A percentile compares a stretch with the other conserved stretches of the same genome.
These are phyloP conservation scores for Morpho helenor DNA, from an alignment of 2,888 invertebrate genomes.

Conservation along the genomic window DNA sequence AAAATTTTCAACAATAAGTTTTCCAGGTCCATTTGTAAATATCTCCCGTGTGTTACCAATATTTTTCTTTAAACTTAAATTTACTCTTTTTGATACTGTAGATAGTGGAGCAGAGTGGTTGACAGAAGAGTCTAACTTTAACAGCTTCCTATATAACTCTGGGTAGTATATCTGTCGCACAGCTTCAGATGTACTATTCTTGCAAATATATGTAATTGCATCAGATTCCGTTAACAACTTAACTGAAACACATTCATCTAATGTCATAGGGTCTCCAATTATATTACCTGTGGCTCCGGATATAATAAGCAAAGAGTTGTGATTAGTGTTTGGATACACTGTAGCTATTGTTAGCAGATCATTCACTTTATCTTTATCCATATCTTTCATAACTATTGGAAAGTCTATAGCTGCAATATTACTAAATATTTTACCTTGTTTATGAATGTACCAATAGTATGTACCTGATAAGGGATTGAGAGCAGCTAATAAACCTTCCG, in stretches of 20 bases:
- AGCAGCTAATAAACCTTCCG: conserved; percentile 80
- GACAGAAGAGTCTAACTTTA: conserved; percentile 48
- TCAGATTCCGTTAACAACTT: conserved; percentile 78
- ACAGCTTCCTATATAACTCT: conserved; percentile 49
- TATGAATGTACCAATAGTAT: conserved; percentile 80
- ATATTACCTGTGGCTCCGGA: conserved; percentile 85
- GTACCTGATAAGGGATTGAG: conserved; percentile 74
- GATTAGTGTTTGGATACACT: conserved; percentile 67
- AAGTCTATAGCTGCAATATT: conserved; percentile 82
- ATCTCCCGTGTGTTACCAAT: conserved; percentile 78
- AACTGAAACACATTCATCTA: conserved; percentile 79
- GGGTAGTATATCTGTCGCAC: conserved; percentile 60
- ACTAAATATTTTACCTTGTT: conserved; percentile 68
- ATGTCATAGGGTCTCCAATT: conserved; percentile 80
- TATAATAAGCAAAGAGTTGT: conserved; percentile 82
- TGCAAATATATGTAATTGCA: conserved; percentile 78
- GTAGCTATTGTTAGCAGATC: conserved; percentile 83
- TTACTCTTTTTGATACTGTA: conserved; percentile 64
- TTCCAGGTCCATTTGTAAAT: conserved; percentile 80
- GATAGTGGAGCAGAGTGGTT: conserved; percentile 49
- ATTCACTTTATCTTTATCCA: conserved; percentile 84
- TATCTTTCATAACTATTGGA: conserved; percentile 85
- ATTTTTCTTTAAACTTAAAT: conserved; percentile 77
- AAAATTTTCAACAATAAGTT: conserved; percentile 84
- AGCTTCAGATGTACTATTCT: conserved; percentile 78